Evolutionary conservation across 1,140 invertebrate genomes (phyloP).

Genomic region (Hestina assimilis): DNA sequence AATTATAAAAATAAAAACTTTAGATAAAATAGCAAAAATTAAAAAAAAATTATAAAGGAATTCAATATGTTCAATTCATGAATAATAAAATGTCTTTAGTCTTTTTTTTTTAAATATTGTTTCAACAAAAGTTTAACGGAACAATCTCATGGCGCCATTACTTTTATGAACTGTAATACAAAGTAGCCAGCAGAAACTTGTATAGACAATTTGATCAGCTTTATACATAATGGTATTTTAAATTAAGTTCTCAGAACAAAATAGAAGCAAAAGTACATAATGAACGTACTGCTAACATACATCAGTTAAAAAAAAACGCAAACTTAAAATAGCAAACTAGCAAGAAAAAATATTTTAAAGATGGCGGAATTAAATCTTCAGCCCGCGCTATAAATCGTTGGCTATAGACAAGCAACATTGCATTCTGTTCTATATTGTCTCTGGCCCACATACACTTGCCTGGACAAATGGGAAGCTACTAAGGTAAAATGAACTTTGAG

Average conservation of each 20-base stretch:
- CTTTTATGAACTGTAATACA: not conserved
- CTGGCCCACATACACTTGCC: conserved; percentile 24
- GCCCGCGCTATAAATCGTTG: conserved; percentile 30
- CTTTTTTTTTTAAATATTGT: too few relatives aligned
- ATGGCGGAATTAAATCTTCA: conserved; percentile 35
- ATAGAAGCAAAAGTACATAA: conserved; percentile 13
- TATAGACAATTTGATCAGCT: not conserved
- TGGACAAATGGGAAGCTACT: not conserved
- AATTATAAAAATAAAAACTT: too few relatives aligned
- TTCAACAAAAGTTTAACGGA: too few relatives aligned
- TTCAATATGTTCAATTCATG: too few relatives aligned
- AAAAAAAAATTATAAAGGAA: too few relatives aligned
- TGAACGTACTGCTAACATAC: conserved; percentile 14
- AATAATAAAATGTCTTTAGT: too few relatives aligned
- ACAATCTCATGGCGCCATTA: too few relatives aligned
- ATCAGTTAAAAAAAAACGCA: conserved; percentile 7
- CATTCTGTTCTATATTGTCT: conserved; percentile 39
- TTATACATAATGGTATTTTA: conserved; percentile 1
- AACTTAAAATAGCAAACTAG: conserved; percentile 25
- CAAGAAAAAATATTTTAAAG: conserved; percentile 31
- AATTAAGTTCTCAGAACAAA: conserved; percentile 16
- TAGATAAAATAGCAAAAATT: too few relatives aligned
- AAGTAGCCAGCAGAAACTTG: not conserved
- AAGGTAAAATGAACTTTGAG: conserved; percentile 7
- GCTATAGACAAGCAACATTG: conserved; percentile 36